Evolutionary conservation across 2,888 invertebrate species (phyloP).

Genomic region (Melitaea athalia): DNA sequence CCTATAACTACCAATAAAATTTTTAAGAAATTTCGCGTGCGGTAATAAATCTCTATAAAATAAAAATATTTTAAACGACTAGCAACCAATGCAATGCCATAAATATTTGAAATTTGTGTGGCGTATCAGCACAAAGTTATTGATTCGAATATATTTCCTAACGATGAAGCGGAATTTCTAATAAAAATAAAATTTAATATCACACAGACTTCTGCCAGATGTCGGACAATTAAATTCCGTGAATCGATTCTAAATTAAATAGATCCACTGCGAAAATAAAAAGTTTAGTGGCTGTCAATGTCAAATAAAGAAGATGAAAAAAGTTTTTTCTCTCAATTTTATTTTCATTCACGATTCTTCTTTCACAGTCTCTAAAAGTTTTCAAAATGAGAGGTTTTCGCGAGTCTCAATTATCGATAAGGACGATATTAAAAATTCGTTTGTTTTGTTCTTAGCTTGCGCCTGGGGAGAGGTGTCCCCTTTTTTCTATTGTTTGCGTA

Average conservation of each 20-base stretch:
- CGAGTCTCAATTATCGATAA: slow-evolving; percentile 82
- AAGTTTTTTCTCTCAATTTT: slow-evolving; percentile 79
- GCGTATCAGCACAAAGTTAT: slow-evolving; percentile 26
- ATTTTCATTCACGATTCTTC: slow-evolving; percentile 79
- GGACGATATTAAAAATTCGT: slow-evolving; percentile 83
- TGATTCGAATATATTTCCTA: slow-evolving; percentile 29
- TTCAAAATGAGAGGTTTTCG: slow-evolving; percentile 81
- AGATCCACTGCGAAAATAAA: slow-evolving; percentile 77
- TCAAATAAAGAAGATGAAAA: slow-evolving; percentile 83
- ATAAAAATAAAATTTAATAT: slow-evolving; percentile 58
- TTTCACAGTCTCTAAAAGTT: slow-evolving; percentile 80
- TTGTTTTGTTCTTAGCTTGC: slow-evolving; percentile 80
- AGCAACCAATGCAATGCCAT: neutral
- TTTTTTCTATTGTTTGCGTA: slow-evolving; percentile 78
- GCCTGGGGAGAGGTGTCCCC: slow-evolving; percentile 73
- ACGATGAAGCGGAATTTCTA: slow-evolving; percentile 33
- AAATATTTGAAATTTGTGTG: slow-evolving; percentile 29
- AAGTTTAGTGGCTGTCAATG: slow-evolving; percentile 80
- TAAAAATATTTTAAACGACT: slow-evolving; percentile 10
- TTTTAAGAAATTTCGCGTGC: slow-evolving; percentile 61
- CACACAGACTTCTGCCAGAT: slow-evolving; percentile 65
- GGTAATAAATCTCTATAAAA: slow-evolving; percentile 29
- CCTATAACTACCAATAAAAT: slow-evolving; percentile 50
- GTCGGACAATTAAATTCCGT: slow-evolving; percentile 67
- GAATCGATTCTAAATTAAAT: slow-evolving; percentile 78